phyloP scores from a whole-genome alignment of 2,113 vertebrate genomes.

The Crotalus horridus region DNA sequence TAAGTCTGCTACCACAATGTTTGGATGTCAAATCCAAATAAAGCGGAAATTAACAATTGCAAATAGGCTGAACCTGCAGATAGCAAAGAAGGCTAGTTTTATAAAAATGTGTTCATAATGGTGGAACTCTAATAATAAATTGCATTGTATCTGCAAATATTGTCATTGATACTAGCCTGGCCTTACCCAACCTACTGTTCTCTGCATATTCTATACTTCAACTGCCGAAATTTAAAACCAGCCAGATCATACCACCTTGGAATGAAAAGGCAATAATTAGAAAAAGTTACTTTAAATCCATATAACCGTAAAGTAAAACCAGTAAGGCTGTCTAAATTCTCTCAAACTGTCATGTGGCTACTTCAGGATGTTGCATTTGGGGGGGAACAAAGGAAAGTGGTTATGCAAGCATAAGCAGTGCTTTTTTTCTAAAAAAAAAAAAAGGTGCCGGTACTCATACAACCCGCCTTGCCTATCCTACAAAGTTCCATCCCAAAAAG shows the following conservation, averaged over 20 bases:
- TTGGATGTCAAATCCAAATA: not conserved
- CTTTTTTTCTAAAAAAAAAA: too few relatives aligned
- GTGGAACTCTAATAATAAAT: slow-evolving; percentile 23
- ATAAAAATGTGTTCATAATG: not conserved
- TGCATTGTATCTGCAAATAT: slow-evolving; percentile 7
- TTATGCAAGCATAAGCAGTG: not conserved
- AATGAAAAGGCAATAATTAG: not conserved
- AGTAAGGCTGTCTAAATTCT: not conserved
- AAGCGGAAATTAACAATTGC: not conserved
- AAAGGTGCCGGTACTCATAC: too few relatives aligned
- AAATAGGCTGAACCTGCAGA: not conserved
- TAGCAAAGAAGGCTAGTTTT: not conserved
- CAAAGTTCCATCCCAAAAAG: too few relatives aligned
- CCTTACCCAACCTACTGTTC: not conserved
- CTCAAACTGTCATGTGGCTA: not conserved
- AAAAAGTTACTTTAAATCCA: not conserved
- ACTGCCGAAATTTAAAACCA: not conserved
- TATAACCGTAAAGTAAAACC: not conserved
- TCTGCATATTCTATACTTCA: not conserved
- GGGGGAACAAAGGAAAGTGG: not conserved
- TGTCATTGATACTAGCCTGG: not conserved
- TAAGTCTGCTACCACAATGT: slow-evolving; percentile 37
- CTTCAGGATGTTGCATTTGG: not conserved
- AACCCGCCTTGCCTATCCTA: too few relatives aligned
- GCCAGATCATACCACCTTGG: not conserved